These are phyloP conservation scores for Glomeris marginata DNA, from an alignment of 2,888 invertebrate genomes.

Conservation along the genomic window DNA sequence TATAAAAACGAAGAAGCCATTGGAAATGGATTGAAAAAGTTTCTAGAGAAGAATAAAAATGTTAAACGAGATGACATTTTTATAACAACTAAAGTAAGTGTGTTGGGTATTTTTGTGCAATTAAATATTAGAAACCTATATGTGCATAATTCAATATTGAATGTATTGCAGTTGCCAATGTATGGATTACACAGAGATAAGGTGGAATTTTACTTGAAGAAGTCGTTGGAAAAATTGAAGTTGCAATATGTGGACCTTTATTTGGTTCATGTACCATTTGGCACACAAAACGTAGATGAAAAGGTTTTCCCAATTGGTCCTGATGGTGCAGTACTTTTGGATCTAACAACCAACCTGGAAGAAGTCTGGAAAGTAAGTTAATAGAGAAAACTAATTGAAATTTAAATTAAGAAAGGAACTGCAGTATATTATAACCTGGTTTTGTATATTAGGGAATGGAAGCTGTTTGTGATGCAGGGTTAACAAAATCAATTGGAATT, in stretches of 20 bases:
- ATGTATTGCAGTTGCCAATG: background rate
- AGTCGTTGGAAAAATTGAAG: conserved; percentile 50
- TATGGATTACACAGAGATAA: conserved; percentile 22
- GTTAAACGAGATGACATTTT: conserved; percentile 29
- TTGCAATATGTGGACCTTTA: conserved; percentile 70
- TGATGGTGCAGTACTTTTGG: no score
- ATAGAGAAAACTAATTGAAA: no score
- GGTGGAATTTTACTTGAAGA: conserved; percentile 49
- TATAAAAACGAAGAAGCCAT: conserved; percentile 29
- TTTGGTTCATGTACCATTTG: conserved; percentile 61
- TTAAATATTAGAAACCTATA: no score
- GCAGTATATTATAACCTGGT: no score
- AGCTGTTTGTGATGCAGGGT: conserved; percentile 47
- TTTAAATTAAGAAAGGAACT: no score
- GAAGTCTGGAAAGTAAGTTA: no score
- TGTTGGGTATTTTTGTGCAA: background rate
- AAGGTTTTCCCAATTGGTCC: no score
- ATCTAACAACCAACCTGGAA: no score
- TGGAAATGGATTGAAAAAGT: conserved; percentile 26
- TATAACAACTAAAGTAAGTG: conserved; percentile 29
- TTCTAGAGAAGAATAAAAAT: conserved; percentile 21
- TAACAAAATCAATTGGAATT: conserved; percentile 57
- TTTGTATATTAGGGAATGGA: conserved; percentile 39
- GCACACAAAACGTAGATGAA: conserved; percentile 28
- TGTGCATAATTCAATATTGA: no score